phyloP scores from a whole-genome alignment of 1,140 invertebrate species.

The Littorina saxatilis region DNA sequence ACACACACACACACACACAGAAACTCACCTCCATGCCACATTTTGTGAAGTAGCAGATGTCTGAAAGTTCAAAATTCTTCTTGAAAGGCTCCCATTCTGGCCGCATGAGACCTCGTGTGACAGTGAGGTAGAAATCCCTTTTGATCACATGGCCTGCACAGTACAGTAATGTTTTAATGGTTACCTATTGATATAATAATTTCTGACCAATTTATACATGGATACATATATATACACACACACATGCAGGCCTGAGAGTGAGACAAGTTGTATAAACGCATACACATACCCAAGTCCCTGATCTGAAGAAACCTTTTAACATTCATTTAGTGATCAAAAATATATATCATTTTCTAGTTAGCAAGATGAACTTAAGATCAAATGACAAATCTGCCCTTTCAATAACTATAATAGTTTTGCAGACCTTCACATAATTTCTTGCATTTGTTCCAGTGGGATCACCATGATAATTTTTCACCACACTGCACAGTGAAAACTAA shows the following conservation, averaged over 20 bases:
- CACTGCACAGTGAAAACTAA: too few relatives aligned
- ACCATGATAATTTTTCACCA: too few relatives aligned
- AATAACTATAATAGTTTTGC: too few relatives aligned
- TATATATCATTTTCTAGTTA: too few relatives aligned
- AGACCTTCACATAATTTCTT: too few relatives aligned
- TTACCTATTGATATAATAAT: neutral
- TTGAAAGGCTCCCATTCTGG: slow-evolving; percentile 55
- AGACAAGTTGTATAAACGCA: neutral
- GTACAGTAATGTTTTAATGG: neutral
- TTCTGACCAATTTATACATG: neutral
- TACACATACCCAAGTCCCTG: neutral
- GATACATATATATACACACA: neutral
- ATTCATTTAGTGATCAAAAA: neutral
- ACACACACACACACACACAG: neutral
- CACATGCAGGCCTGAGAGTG: neutral
- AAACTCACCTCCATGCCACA: slow-evolving; percentile 72
- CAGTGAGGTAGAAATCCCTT: slow-evolving; percentile 61
- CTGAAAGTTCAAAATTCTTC: slow-evolving; percentile 70
- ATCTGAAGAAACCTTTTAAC: neutral
- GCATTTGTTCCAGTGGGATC: too few relatives aligned
- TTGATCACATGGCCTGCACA: slow-evolving; percentile 56
- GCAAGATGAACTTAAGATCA: too few relatives aligned
- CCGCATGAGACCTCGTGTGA: slow-evolving; percentile 56
- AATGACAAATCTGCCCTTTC: too few relatives aligned
- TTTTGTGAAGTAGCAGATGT: slow-evolving; percentile 73